phyloP scores from a whole-genome alignment of 2,113 vertebrate genomes.

The Cyrtonyx montezumae region DNA sequence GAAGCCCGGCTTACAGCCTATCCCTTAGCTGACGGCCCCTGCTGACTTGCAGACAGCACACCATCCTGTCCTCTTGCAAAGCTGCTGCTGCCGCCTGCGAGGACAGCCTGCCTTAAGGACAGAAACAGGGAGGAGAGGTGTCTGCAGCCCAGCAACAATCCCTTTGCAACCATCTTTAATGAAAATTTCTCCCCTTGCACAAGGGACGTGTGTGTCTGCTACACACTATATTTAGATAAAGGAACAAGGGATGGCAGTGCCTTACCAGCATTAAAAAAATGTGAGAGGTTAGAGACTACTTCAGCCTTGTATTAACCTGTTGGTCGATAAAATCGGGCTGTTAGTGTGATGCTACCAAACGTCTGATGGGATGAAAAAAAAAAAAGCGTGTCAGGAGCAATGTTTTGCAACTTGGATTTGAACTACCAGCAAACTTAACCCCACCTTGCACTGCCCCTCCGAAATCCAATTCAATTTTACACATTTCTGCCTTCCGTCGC shows the following conservation, averaged over 20 bases:
- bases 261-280: not conserved
- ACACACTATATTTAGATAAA: not conserved
- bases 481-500: constrained; percentile 67
- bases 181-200: constrained; percentile 59
- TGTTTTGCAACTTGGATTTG: constrained; percentile 51
- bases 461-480: constrained; percentile 66
- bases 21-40: constrained; percentile 13
- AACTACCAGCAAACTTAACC: constrained; percentile 37
- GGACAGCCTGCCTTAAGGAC: not conserved
- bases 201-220: constrained; percentile 53
- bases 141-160: not conserved
- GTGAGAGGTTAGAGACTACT: not conserved
- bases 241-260: constrained; percentile 3
- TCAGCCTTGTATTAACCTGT: constrained; percentile 32
- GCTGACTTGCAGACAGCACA: not conserved
- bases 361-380: not conserved
- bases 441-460: not conserved
- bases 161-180: constrained; percentile 39
- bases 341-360: constrained; percentile 32
- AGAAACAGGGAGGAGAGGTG: constrained; percentile 21
- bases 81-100: not conserved
- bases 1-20: not conserved
- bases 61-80: not conserved
- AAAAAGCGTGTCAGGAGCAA: constrained; percentile 54
- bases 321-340: constrained; percentile 14